Percentiles rank a stretch among this genome's conserved stretches.
These are phyloP conservation scores for Bugula neritina DNA, from an alignment of 2,888 invertebrate genomes.

Conservation along the genomic window DNA sequence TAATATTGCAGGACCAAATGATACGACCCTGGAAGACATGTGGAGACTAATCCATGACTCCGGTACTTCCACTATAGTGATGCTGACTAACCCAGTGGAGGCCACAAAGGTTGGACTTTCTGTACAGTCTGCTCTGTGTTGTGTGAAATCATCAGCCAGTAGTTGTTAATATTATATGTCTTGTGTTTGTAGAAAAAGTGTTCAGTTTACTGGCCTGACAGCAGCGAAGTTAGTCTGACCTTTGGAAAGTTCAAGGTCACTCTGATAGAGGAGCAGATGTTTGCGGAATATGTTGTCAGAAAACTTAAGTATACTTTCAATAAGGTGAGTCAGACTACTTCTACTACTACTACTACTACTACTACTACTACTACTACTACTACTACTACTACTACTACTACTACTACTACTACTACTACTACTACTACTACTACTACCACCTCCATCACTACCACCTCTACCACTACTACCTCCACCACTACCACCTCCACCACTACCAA, in stretches of 20 bases:
- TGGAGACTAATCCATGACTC: slow-evolving; percentile 58
- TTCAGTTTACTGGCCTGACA: neutral
- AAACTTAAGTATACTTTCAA: neutral
- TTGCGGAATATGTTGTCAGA: neutral
- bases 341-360: neutral
- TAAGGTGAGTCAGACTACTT: slow-evolving; percentile 19
- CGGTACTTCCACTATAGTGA: slow-evolving; percentile 53
- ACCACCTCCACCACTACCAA: neutral
- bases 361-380: neutral
- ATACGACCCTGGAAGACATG: slow-evolving; percentile 55
- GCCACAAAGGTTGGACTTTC: slow-evolving; percentile 55
- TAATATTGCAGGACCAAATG: slow-evolving; percentile 54
- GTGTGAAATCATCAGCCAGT: too few relatives aligned
- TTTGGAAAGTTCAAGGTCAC: slow-evolving; percentile 9
- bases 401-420: slow-evolving; percentile 13
- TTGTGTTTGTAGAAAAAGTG: slow-evolving; percentile 2
- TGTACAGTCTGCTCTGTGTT: too few relatives aligned
- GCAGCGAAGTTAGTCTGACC: neutral
- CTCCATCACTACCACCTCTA: neutral
- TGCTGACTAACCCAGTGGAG: slow-evolving; percentile 57
- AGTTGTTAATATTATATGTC: too few relatives aligned
- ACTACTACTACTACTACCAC: neutral
- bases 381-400: slow-evolving; percentile 15
- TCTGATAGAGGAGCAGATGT: neutral
- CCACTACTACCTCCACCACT: neutral